Base-by-base conservation (phyloP, 2,113 vertebrate species). In the Oreochromis spilurus region DNA sequence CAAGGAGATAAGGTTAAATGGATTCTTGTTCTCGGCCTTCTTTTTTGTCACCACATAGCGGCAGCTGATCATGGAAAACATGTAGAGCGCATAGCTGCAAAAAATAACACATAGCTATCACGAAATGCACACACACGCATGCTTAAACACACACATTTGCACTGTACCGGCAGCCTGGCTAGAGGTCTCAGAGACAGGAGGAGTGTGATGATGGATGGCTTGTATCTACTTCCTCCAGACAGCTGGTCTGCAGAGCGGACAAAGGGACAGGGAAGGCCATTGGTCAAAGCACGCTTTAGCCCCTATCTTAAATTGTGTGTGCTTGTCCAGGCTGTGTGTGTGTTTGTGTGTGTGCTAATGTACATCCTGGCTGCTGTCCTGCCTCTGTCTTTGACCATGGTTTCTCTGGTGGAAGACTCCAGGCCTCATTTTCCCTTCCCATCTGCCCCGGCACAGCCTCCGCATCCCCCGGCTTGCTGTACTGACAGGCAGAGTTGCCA, bases 121-220 rank as follows among this genome's bases (percentile, higher is more conserved):
- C 29, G 78, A 90, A 85, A 84, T 60, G 26, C 52, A 84, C 84
- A 55, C 65, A 91, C 83, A 58, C 2, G 3, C n/a, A 31, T 45
- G 11, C 79, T 24, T 36, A 65, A 83, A 87, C 83, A 81, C 65
- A 87, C 65, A 62, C 79, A 87, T 81, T 50, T 48, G 60, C 50
- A 65, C 40, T 77, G 58, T 26, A n/a, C 83, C 1, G 14, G 21
- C 84, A 91, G 84, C 55, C 67, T 54, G 84, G 38, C 82, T 40
- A 87, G 87, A 90, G 84, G 84, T 89, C 91, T 89, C 87, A 29
- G 83, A 90, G 92, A 91, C 92, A 83, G 82, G 88, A 83, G 93
- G 88, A 58, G 84, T 86, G 77, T 52, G 85, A 92, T 96, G 95
- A 96, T 95, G 93, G 93, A 96, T 96, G 95, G 90, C 79, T 89